These are phyloP conservation scores for Nothoprocta pentlandii DNA, from an alignment of 2,113 vertebrate genomes.

Conservation along the genomic window DNA sequence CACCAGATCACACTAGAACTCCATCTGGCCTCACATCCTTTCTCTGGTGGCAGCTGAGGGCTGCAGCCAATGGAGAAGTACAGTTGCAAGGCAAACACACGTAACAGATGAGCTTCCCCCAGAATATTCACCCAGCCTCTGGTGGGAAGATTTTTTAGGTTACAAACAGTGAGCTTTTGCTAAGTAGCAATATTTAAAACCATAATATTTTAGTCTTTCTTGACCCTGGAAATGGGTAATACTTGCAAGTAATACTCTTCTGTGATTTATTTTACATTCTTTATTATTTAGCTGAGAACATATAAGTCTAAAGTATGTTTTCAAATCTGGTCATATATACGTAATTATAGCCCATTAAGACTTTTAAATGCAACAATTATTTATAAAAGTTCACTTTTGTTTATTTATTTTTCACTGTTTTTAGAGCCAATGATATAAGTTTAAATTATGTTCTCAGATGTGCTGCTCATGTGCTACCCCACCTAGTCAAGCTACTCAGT, in stretches of 20 bases:
- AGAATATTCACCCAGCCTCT: background rate
- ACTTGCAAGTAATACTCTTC: background rate
- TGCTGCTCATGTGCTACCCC: background rate
- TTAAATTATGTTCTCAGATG: background rate
- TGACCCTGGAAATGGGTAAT: background rate
- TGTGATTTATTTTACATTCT: conserved; percentile 3
- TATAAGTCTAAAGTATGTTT: background rate
- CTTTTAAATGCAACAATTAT: conserved; percentile 3
- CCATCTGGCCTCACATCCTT: background rate
- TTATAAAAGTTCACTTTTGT: conserved; percentile 26
- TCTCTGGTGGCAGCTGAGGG: background rate
- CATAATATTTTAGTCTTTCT: background rate
- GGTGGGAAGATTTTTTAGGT: accelerated
- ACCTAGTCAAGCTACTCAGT: background rate
- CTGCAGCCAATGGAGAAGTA: background rate
- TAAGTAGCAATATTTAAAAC: background rate
- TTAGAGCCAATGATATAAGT: background rate
- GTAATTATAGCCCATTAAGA: background rate
- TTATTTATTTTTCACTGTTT: background rate
- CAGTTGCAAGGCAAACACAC: background rate
- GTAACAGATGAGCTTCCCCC: background rate
- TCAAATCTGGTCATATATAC: background rate
- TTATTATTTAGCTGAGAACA: background rate
- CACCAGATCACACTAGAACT: background rate
- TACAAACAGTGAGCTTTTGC: background rate